phyloP scores from a whole-genome alignment of 2,888 invertebrate genomes.

The Euplexia lucipara region DNA sequence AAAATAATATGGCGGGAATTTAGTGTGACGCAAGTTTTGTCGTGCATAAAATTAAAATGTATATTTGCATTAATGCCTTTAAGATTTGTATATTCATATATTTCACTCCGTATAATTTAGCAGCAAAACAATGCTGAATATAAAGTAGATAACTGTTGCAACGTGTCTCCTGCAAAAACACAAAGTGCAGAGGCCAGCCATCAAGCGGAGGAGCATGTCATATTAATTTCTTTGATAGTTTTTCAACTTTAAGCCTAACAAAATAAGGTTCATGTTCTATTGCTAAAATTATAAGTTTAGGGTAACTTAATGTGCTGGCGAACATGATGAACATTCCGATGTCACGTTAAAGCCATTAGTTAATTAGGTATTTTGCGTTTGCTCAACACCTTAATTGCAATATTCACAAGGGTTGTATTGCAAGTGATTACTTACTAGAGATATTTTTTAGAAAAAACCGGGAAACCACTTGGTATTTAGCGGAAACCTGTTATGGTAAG shows the following conservation, averaged over 20 bases:
- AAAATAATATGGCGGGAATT: constrained; percentile 13
- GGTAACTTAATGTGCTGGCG: no score
- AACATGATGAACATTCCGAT: constrained; percentile 10
- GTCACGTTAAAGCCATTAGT: constrained; percentile 12
- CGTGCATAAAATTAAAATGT: constrained; percentile 3
- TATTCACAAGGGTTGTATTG: no score
- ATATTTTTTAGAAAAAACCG: no score
- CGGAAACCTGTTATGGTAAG: no score
- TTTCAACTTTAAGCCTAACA: no score
- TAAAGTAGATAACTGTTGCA: constrained; percentile 15
- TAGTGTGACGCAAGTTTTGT: neutral
- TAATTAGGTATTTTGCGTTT: constrained; percentile 28
- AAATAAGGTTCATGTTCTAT: no score
- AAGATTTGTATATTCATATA: constrained; percentile 9
- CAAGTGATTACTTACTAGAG: no score
- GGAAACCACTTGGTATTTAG: no score
- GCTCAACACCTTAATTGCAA: constrained; percentile 6
- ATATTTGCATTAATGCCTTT: neutral
- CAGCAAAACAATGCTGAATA: constrained; percentile 34
- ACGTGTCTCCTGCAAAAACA: neutral
- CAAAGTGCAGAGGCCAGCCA: no score
- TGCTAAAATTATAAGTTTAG: no score
- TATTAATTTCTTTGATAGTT: no score
- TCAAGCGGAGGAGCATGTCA: no score
- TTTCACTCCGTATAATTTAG: constrained; percentile 20